phyloP scores from a whole-genome alignment of 2,888 invertebrate genomes.

The Flexamia atlantica region DNA sequence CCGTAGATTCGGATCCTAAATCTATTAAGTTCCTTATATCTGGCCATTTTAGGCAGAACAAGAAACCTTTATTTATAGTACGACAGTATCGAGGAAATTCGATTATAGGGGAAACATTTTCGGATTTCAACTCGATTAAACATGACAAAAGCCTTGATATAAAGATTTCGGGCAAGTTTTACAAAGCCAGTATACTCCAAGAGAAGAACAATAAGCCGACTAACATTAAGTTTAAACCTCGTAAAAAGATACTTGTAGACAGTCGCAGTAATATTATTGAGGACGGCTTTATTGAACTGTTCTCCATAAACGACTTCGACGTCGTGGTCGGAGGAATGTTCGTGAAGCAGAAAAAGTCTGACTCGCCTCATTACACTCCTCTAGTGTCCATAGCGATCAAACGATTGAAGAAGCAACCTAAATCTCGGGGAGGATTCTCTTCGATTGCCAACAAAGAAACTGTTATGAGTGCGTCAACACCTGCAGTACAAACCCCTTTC shows the following conservation, averaged over 20 bases:
- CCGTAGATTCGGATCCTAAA: background rate
- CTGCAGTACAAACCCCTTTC: background rate
- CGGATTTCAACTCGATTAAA: background rate
- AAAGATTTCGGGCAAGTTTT: constrained; percentile 10
- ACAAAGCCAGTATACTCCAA: background rate
- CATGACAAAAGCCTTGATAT: background rate
- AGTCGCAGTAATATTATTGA: background rate
- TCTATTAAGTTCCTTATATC: constrained; percentile 1
- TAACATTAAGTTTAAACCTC: background rate
- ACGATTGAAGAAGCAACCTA: background rate
- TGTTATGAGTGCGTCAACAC: background rate
- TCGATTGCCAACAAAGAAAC: background rate
- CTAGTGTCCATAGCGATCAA: background rate
- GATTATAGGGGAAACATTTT: background rate
- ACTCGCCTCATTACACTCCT: background rate
- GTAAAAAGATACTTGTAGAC: background rate
- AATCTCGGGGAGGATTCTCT: background rate
- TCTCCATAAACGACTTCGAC: background rate
- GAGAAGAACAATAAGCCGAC: background rate
- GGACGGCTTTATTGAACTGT: background rate
- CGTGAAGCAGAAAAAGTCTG: background rate
- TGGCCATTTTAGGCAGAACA: constrained; percentile 12
- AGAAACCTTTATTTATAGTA: background rate
- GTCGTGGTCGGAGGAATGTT: background rate
- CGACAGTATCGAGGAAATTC: background rate